Evolutionary conservation across 2,113 vertebrate genomes (phyloP).

Genomic region (Maccullochella peelii): DNA sequence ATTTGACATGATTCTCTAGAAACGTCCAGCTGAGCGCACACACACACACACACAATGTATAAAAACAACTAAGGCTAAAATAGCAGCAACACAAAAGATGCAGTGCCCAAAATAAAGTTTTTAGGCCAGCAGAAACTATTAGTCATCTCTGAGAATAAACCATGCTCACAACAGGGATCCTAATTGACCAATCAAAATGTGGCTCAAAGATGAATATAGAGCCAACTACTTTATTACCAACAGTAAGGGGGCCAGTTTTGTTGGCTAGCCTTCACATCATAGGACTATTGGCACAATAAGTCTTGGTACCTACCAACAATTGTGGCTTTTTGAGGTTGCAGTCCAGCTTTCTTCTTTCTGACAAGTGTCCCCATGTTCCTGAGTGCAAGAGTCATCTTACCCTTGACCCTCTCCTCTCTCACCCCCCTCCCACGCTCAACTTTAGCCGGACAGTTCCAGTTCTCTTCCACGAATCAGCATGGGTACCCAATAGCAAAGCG

Average conservation of each 20-base stretch:
- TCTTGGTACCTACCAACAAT: constrained; percentile 50
- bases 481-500: constrained; percentile 12
- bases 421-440: constrained; percentile 13
- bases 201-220: constrained; percentile 32
- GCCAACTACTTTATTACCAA: constrained; percentile 41
- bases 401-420: constrained; percentile 54
- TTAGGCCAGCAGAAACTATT: constrained; percentile 56
- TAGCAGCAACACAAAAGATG: constrained; percentile 55
- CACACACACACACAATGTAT: not conserved
- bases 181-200: constrained; percentile 65
- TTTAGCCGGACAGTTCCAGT: constrained; percentile 55
- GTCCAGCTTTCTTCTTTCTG: constrained; percentile 42
- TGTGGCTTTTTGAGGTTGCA: constrained; percentile 32
- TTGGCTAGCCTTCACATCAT: constrained; percentile 36
- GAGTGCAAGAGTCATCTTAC: constrained; percentile 63
- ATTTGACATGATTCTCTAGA: not conserved
- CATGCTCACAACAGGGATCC: constrained; percentile 43
- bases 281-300: constrained; percentile 35
- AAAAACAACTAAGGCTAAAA: constrained; percentile 41
- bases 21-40: not conserved
- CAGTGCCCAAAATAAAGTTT: constrained; percentile 47
- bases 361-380: constrained; percentile 58
- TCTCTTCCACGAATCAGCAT: constrained; percentile 53
- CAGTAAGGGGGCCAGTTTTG: constrained; percentile 4
- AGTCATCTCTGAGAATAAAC: constrained; percentile 74